A percentile compares a stretch with the other conserved stretches of the same genome.
Evolutionary conservation across 92 coral and sea anemone species (phyloP).

Genomic region (Ricordea florida): DNA sequence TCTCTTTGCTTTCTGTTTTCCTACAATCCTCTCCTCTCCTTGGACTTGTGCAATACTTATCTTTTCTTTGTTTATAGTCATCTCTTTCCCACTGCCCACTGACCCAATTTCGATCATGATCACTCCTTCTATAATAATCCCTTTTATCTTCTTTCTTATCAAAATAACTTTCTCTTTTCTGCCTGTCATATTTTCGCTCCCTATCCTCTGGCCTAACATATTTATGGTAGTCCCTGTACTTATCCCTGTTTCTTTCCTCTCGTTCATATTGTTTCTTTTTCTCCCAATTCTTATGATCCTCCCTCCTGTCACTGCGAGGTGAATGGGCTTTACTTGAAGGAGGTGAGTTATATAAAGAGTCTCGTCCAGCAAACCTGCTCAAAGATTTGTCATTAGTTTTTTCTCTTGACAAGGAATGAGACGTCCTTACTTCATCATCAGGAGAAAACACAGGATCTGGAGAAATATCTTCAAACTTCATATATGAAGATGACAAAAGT

Average conservation of each 20-base stretch:
- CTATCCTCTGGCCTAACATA: conserved; percentile 65
- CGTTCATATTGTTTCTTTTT: conserved; percentile 72
- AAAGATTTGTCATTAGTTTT: conserved; percentile 52
- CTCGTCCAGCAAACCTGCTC: conserved; percentile 66
- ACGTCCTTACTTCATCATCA: conserved; percentile 38
- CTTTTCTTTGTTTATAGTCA: conserved; percentile 55
- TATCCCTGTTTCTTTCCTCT: conserved; percentile 67
- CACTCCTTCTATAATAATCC: conserved; percentile 68
- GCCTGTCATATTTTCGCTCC: conserved; percentile 68
- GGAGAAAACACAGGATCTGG: conserved; percentile 84
- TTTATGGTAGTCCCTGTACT: conserved; percentile 49
- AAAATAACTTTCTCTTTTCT: conserved; percentile 48
- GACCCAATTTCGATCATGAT: conserved; percentile 67
- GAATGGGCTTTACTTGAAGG: conserved; percentile 68
- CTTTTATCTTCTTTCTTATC: conserved; percentile 67
- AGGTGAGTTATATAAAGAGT: conserved; percentile 46
- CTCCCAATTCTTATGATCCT: conserved; percentile 64
- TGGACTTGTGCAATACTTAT: conserved; percentile 70
- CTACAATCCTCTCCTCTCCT: conserved; percentile 61
- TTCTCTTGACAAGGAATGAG: background rate
- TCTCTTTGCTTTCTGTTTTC: conserved; percentile 14
- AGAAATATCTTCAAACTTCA: conserved; percentile 72
- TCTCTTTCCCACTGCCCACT: conserved; percentile 64
- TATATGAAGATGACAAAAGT: conserved; percentile 30
- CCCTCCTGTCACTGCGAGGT: conserved; percentile 76